Percentiles rank a stretch among this genome's conserved stretches.
Conservation (phyloP, 1,140 invertebrate species). For the Thrips palmi region DNA sequence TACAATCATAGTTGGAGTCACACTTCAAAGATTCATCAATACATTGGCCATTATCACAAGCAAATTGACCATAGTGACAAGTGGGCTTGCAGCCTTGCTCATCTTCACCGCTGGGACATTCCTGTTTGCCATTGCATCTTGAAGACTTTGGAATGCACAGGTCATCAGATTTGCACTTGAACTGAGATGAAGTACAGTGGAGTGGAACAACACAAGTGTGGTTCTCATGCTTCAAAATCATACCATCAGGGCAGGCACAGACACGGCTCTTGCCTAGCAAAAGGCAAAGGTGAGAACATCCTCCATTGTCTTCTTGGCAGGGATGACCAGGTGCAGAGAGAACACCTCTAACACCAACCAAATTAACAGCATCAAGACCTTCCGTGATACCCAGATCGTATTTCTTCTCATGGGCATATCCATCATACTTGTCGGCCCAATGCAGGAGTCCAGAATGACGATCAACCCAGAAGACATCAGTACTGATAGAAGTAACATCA, state of each 20-base stretch:
- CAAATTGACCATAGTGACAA: slow-evolving; percentile 32
- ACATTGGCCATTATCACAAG: slow-evolving; percentile 31
- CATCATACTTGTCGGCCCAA: too few species aligned
- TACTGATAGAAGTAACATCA: too few species aligned
- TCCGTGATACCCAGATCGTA: slow-evolving; percentile 20
- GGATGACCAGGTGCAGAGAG: slow-evolving; percentile 27
- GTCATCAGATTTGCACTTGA: slow-evolving; percentile 17
- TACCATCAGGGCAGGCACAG: slow-evolving; percentile 41
- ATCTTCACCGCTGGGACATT: slow-evolving; percentile 40
- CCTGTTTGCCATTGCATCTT: slow-evolving; percentile 33
- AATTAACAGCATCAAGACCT: slow-evolving; percentile 15
- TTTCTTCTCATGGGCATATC: too few species aligned
- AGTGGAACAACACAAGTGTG: slow-evolving; percentile 25
- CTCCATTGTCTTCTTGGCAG: slow-evolving; percentile 40
- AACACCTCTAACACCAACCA: slow-evolving; percentile 19
- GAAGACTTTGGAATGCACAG: slow-evolving; percentile 15
- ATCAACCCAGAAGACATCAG: too few species aligned
- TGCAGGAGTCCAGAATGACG: too few species aligned
- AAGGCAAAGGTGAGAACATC: slow-evolving; percentile 55
- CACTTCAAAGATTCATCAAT: slow-evolving; percentile 14
- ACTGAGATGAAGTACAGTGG: slow-evolving; percentile 16
- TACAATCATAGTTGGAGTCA: slow-evolving; percentile 15
- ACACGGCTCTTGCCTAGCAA: slow-evolving; percentile 21
- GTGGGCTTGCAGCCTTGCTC: slow-evolving; percentile 26
- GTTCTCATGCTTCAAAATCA: slow-evolving; percentile 27